A percentile compares a stretch with the other conserved stretches of the same genome.
Evolutionary conservation across 2,797 vertebrate species (phyloP).

Genomic region (Onychomys arenicola): DNA sequence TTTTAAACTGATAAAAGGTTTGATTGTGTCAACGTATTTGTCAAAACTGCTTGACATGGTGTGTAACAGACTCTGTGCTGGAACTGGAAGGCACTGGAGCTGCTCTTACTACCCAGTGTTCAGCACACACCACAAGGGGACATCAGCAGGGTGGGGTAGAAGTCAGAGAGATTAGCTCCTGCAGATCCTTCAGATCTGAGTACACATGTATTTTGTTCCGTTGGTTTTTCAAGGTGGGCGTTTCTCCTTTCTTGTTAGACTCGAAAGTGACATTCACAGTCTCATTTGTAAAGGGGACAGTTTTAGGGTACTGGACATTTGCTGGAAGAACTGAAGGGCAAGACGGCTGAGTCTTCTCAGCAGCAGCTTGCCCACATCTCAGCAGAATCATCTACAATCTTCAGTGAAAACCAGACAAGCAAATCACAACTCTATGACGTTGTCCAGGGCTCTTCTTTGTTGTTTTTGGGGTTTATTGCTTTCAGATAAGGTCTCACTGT

Average conservation of each 20-base stretch:
- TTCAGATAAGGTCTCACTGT: background rate
- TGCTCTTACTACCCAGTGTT: conserved; percentile 64
- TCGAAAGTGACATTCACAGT: conserved; percentile 43
- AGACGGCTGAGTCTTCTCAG: too few relatives aligned
- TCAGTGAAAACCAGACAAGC: background rate
- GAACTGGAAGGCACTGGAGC: conserved; percentile 71
- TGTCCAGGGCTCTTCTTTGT: background rate
- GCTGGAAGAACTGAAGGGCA: background rate
- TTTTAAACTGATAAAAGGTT: conserved; percentile 90
- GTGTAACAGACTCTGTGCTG: conserved; percentile 82
- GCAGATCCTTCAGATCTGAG: background rate
- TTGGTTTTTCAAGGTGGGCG: background rate
- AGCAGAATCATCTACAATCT: background rate
- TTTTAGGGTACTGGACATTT: background rate
- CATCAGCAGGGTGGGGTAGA: conserved; percentile 19
- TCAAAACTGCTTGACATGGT: conserved; percentile 86
- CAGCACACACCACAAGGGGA: background rate
- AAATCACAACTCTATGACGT: background rate
- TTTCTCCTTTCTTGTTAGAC: conserved; percentile 26
- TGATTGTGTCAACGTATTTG: conserved; percentile 88
- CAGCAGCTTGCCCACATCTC: background rate
- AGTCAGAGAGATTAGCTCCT: conserved; percentile 41
- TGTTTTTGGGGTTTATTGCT: background rate
- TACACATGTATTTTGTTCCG: background rate
- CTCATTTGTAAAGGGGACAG: background rate